Percentiles rank a stretch among this genome's conserved stretches.
Evolutionary conservation across 2,113 vertebrate species (phyloP).

Genomic region (Zootoca vivipara): DNA sequence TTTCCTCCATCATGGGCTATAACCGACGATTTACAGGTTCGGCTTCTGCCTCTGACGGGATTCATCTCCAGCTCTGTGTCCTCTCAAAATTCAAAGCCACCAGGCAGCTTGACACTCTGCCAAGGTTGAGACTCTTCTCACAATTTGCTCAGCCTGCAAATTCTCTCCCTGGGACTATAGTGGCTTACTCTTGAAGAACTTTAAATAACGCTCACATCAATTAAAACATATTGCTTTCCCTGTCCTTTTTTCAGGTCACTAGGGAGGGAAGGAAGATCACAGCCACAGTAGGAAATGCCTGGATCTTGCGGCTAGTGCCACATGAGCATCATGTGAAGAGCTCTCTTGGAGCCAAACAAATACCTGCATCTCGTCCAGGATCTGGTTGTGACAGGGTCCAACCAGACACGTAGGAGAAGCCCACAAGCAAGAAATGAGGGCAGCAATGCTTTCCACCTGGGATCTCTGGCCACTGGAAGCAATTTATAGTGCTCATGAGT

Average conservation of each 20-base stretch:
- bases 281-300: neutral
- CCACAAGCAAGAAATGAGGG: neutral
- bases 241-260: rapidly evolving
- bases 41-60: neutral
- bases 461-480: too few relatives aligned
- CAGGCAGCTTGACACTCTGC: neutral
- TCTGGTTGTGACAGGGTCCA: neutral
- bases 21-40: neutral
- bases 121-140: neutral
- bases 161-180: constrained; percentile 6
- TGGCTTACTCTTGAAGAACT: neutral
- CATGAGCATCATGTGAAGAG: rapidly evolving
- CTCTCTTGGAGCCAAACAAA: neutral
- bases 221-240: neutral
- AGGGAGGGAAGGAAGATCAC: neutral
- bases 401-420: neutral
- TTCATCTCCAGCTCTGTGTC: rapidly evolving
- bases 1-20: neutral
- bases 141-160: neutral
- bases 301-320: rapidly evolving
- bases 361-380: neutral
- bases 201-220: constrained; percentile 51
- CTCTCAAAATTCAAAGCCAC: neutral
- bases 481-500: too few relatives aligned
- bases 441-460: neutral